Base-by-base conservation (phyloP, 2,113 vertebrate species). In the Crotalus helleri region DNA sequence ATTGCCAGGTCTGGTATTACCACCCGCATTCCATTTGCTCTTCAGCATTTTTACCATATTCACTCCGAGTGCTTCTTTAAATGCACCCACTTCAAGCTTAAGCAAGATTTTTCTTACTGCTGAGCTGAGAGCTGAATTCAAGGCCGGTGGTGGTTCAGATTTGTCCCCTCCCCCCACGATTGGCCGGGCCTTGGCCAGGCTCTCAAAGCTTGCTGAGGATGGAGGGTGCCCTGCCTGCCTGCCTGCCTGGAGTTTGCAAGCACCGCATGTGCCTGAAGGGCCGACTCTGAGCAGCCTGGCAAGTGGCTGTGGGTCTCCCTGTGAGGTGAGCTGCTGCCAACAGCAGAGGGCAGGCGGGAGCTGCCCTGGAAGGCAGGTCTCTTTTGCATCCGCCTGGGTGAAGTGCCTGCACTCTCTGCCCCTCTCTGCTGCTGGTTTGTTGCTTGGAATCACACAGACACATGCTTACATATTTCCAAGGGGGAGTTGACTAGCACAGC, bases 21-120 rank as follows among this genome's bases (percentile, higher is more conserved):
- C 44, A 2, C 24, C 46, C 2, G 4, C 0, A 0, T 8, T 49
- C 23, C 4, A 0, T 24, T 7, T 10, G 0, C 44, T 2, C 44
- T 46, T 49, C 44, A 12, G n/a, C 15, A 13, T 3, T 11, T 10
- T 5, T 49, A 49, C 24, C 21, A 1, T 11, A 24, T 23, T 85
- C 39, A 26, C 19, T 11, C 11, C 2, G 17, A 15, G 13, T 21
- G 33, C 74, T 87, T 51, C 44, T 26, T 87, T 2, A 29, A 21
- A 7, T 51, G 15, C 5, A 5, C 64, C 5, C n/a, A 6, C n/a
- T 33, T 74, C 69, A 74, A 7, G 13, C 29, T 64, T 12, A 15
- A 33, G 64, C 64, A 33, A 33, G 64, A 3, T 33, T 74, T 1
- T 39, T 39, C 69, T 7, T 1, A 33, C 69, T 19, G 69, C 15